Base-by-base conservation (phyloP, 2,113 vertebrate genomes). In the Microtus richardsoni region DNA sequence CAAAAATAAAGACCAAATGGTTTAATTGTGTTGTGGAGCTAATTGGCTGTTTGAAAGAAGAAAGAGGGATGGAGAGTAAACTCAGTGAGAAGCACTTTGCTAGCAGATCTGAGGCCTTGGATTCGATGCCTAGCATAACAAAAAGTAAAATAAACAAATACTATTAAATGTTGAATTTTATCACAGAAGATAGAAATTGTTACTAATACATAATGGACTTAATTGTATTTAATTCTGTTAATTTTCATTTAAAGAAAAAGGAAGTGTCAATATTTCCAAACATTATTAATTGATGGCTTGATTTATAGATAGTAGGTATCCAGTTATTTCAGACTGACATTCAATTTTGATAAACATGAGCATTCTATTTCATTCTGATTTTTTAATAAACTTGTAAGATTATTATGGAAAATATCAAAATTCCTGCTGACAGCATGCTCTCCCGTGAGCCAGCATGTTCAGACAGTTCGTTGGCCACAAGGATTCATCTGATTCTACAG, bases 311-410 rank as follows among this genome's bases (percentile, higher is more conserved):
- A 66, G 44, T 86, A 82, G n/a, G 9, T 58, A 36, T 30, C 39
- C 10, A 84, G 1, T 54, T 21, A 96, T 52, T 93, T 94, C 60
- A n/a, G 39, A 70, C 70, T 74, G 78, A 10, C 11, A 52, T 58
- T 95, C 79, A 64, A 71, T 95, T 94, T 89, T 91, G 80, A 91
- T 62, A 58, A 93, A 54, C 16, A 28, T 60, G 44, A 73, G 14
- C 12, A n/a, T 64, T 41, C 24, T n/a, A 49, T 13, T 58, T n/a
- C 75, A 28, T 89, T 86, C 64, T 84, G 4, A 17, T 41, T 95
- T 87, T 87, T 91, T 96, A 77, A 36, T 85, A 52, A 60, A 62
- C 36, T 70, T 94, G 58, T 54, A 83, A 86, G 77, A 83, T 74
- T 54, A 68, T 49, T 68, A 73, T 86, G 77, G 80, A 88, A 94